These are phyloP conservation scores for Hyposmocoma kahamanoa DNA, from an alignment of 1,140 invertebrate species.

Conservation along the genomic window DNA sequence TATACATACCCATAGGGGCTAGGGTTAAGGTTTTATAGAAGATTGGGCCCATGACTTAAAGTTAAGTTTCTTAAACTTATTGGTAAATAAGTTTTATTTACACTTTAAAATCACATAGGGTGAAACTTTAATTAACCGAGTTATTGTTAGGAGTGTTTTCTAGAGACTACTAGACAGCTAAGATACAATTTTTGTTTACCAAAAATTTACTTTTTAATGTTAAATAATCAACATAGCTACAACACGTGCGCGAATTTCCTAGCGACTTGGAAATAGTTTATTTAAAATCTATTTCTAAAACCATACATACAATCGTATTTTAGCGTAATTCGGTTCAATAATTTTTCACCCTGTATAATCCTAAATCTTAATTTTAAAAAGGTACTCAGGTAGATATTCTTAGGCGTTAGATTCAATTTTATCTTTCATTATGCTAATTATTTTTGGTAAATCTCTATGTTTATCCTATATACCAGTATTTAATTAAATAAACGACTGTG, in stretches of 20 bases:
- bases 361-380: slow-evolving; percentile 43
- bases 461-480: slow-evolving; percentile 68
- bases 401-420: slow-evolving; percentile 45
- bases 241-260: not conserved
- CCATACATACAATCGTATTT: slow-evolving; percentile 1
- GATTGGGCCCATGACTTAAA: slow-evolving; percentile 69
- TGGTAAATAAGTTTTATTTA: not conserved
- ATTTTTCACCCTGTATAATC: slow-evolving; percentile 25
- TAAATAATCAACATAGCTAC: not conserved
- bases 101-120: too few species aligned
- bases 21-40: slow-evolving; percentile 56
- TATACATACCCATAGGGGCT: slow-evolving; percentile 48
- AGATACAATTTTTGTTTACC: not conserved
- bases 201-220: not conserved
- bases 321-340: not conserved
- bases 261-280: not conserved
- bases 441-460: slow-evolving; percentile 63
- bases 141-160: slow-evolving; percentile 35
- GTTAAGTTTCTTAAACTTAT: slow-evolving; percentile 55
- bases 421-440: slow-evolving; percentile 53
- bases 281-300: not conserved
- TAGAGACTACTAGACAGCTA: not conserved
- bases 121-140: slow-evolving; percentile 16
- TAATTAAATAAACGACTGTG: slow-evolving; percentile 72
- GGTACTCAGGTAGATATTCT: slow-evolving; percentile 44